Conservation (phyloP, 2,888 invertebrate genomes). For the Amphipoea lucens region DNA sequence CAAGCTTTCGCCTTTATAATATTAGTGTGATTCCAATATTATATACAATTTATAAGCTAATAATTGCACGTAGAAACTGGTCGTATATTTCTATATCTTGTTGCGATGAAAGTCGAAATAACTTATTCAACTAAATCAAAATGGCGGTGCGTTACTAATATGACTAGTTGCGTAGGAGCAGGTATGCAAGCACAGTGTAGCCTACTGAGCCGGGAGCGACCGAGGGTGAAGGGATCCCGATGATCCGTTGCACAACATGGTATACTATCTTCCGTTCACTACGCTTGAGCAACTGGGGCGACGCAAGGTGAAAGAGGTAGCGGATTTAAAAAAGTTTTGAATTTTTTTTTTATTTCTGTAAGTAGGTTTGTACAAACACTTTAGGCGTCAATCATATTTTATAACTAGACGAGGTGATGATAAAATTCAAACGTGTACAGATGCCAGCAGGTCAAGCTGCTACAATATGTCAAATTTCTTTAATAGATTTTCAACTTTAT, state of each 20-base stretch:
- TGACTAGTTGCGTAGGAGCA: constrained; percentile 40
- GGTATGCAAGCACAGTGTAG: constrained; percentile 30
- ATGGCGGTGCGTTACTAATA: constrained; percentile 38
- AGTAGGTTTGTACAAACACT: too few species aligned
- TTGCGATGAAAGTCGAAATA: constrained; percentile 10
- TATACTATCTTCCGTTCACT: constrained; percentile 79
- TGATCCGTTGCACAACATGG: constrained; percentile 76
- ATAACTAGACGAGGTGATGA: too few species aligned
- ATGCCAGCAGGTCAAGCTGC: too few species aligned
- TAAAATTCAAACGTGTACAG: too few species aligned
- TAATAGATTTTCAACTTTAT: too few species aligned
- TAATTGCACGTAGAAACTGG: not conserved
- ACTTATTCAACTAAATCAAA: constrained; percentile 25
- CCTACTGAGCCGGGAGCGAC: constrained; percentile 54
- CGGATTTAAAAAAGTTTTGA: constrained; percentile 27
- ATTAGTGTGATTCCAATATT: too few species aligned
- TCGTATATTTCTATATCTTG: not conserved
- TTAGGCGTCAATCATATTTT: too few species aligned
- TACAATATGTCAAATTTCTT: too few species aligned
- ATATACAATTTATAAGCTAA: not conserved
- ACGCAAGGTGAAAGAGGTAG: constrained; percentile 60
- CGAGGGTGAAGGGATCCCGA: constrained; percentile 77
- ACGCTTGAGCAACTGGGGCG: constrained; percentile 74
- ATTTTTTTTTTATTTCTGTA: too few species aligned
- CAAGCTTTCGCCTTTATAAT: too few species aligned